phyloP scores from a whole-genome alignment of 1,140 invertebrate species.

The Stegodyphus mimosarum region DNA sequence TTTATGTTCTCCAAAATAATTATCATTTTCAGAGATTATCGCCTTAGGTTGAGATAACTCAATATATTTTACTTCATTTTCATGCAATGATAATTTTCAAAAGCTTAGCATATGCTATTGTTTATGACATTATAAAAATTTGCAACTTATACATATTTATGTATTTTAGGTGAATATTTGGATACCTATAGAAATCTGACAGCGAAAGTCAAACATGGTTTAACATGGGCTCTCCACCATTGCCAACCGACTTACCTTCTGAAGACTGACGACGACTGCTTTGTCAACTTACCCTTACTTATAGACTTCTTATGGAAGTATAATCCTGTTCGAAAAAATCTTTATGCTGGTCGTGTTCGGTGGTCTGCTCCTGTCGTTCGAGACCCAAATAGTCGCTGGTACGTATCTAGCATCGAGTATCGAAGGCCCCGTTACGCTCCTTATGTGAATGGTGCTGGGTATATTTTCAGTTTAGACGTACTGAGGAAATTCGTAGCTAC shows the following conservation, averaged over 20 bases:
- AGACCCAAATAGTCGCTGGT: constrained; percentile 45
- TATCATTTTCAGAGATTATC: too few species aligned
- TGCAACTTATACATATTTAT: too few species aligned
- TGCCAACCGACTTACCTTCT: constrained; percentile 79
- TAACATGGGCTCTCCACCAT: constrained; percentile 77
- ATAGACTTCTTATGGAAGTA: constrained; percentile 14
- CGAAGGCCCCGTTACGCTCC: constrained; percentile 5
- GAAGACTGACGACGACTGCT: constrained; percentile 90
- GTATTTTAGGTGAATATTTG: constrained; percentile 73
- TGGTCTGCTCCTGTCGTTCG: constrained; percentile 30
- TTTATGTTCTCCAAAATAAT: too few species aligned
- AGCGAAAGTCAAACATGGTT: constrained; percentile 86
- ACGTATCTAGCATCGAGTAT: constrained; percentile 30
- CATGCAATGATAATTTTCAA: too few species aligned
- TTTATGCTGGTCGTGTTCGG: constrained; percentile 39
- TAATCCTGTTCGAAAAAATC: neutral
- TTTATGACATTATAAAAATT: too few species aligned
- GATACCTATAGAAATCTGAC: constrained; percentile 87
- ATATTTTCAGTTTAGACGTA: constrained; percentile 37
- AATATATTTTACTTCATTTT: too few species aligned
- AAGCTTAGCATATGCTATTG: too few species aligned
- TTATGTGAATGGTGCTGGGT: constrained; percentile 51
- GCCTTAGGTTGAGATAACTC: too few species aligned
- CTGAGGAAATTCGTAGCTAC: neutral
- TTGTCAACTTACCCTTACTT: constrained; percentile 73